Base-by-base conservation (phyloP, 2,113 vertebrate species). In the Perca flavescens region DNA sequence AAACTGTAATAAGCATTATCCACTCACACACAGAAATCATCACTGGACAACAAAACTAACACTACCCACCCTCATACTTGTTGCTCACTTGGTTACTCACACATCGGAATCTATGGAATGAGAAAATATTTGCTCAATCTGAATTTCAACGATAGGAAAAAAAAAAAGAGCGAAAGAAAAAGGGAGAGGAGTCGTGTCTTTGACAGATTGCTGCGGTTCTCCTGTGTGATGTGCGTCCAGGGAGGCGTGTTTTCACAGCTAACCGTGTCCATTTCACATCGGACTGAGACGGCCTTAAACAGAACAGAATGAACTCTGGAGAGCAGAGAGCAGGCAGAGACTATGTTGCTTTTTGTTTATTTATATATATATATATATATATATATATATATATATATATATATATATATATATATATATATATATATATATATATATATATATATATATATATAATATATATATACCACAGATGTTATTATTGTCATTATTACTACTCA, bases 161-260 rank as follows among this genome's bases (percentile, higher is more conserved):
- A 67, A 25, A 46, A 47, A 16, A 40, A 63, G 13, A 43, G 17
- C 61, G n/a, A 36, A 10, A n/a, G 57, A 70, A 62, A 69, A 19
- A 57, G 36, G 60, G 52, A n/a, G 52, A 62, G 60, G 72, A 83
- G 79, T 34, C 8, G 13, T 50, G 67, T 69, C 49, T 74, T 67
- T 79, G 80, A 66, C 53, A 68, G 62, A 22, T 69, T 31, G 56
- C 79, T 70, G 68, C 54, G 65, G 67, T 28, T 70, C 60, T 74
- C 53, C n/a, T 53, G 69, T 89, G 77, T 86, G 88, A 92, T 88
- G 86, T 81, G 66, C 13, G 54, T 85, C 79, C 79, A 88, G 53
- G 74, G 71, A 85, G 88, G 89, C 22, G 80, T 83, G 80, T 86
- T 87, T 91, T 91, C 92, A 90, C 92, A 87, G 78, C 82, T 88